Evolutionary conservation across 2,797 vertebrate species (phyloP), one percentile per base, ranked within the genome.

Genomic region (Chelidonichthys spinosus): DNA sequence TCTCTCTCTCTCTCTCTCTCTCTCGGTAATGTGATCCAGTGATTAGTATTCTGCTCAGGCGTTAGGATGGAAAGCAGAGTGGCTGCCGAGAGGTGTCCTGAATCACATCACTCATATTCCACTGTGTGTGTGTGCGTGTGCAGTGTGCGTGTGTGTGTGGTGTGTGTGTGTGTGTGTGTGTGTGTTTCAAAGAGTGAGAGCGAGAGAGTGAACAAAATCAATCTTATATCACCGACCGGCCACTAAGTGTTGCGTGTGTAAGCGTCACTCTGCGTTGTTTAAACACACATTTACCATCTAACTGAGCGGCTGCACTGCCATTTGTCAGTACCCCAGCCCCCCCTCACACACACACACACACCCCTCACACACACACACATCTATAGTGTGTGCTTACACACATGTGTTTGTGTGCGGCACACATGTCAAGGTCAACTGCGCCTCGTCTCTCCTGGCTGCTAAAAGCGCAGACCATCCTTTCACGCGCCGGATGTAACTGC

Each of bases 11-110:
- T 69, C 69, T 72, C 53, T 72, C 69, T 72, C 74, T 78, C 84
- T 82, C 87, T 83, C 80, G 77, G 92, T 94, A 97, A 96, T 97
- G 96, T 96, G 95, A 98, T 98, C 96, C 95, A 74, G 89, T 95
- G 95, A 97, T 98, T 98, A 97, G 96, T 97, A 98, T 98, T 98
- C 97, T 93, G 93, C 95, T 97, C 97, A 97, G 96, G 93, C 94
- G 86, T 94, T 92, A 93, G 96, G 95, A 96, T 94, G 96, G 96
- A 97, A 96, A 97, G 94, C 95, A 95, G 93, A 96, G 96, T 96
- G 96, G 95, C 95, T 96, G 95, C 95, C 94, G 96, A 96, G 96
- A 97, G 95, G 95, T 97, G 95, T 94, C 95, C 96, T 96, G 96
- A 97, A 97, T 96, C 96, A 96, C 96, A 97, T 96, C 96, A 97